Base-by-base conservation (phyloP, 1,140 invertebrate genomes). In the Brachionus sp. region DNA sequence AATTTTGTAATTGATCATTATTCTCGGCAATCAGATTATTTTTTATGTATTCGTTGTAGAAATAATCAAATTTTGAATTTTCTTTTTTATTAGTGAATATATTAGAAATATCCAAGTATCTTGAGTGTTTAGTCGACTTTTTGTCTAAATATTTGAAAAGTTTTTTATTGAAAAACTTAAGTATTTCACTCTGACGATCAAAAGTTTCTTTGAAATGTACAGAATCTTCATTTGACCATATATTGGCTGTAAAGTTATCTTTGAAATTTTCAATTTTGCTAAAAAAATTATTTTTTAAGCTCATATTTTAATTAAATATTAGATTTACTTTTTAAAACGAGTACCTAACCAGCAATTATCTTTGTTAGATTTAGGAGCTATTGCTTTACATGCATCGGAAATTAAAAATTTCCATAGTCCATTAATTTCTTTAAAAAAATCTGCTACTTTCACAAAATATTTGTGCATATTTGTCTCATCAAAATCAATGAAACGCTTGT, bases 381-480 rank as follows among this genome's bases (percentile, higher is more conserved):
- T 44, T 19, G 42, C 9, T 44, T 35, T 29, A 29, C 70, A 75
- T 6, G 29, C 19, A 19, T 44, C 42, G 10, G 42, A 44, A 44
- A 44, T 75, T 10, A 75, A 46, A 25, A 42, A 44, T 44, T 75
- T 75, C 70, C 70, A 75, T 19, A 44, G 23, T 44, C 70, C 70
- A 10, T 44, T 50, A 44, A 75, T 23, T 19, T 75, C 25, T 44
- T 46, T 75, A 29, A 75, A 46, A 75, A 25, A 44, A 23, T 75
- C 35, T 6, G 7, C 44, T 12, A 50, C n/a, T 75, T 75, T 35
- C 13, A 46, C 5, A 75, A 75, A 75, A 75, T 44, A 75, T 75
- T 75, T 75, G 9, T 75, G 70, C 16, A 75, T 25, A n/a, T 75
- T 39, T 13, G 39, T 12, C 39, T 29, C 42, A 12, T 75, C 44